A percentile compares a stretch with the other conserved stretches of the same genome.
Evolutionary conservation across 1,140 invertebrate species (phyloP).

Genomic region (Babylonia areolata): DNA sequence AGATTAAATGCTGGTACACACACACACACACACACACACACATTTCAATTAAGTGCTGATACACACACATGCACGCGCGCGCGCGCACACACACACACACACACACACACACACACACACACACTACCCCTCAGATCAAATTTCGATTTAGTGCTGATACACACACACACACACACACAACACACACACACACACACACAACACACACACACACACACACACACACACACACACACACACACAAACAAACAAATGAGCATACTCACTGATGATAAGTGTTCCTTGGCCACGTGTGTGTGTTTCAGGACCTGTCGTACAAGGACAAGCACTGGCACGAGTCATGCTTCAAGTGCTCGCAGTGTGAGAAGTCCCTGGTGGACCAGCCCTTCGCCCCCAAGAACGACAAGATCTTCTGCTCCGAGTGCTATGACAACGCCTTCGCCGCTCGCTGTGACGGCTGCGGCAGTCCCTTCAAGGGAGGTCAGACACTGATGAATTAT

Average conservation of each 20-base stretch:
- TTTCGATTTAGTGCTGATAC: too few relatives aligned
- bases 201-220: conserved; percentile 5
- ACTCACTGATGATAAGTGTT: not conserved
- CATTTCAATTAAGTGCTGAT: not conserved
- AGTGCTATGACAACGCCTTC: conserved; percentile 99
- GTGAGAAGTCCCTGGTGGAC: conserved; percentile 97
- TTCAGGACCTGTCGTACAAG: conserved; percentile 99
- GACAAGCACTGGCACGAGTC: conserved; percentile 97
- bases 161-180: not conserved
- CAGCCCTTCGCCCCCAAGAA: conserved; percentile 99
- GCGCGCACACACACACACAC: not conserved
- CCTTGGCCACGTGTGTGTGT: conserved; percentile 43
- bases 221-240: not conserved
- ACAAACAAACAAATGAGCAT: not conserved
- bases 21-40: conserved; percentile 11
- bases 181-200: not conserved
- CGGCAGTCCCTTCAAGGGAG: conserved; percentile 97
- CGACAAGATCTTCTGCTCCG: conserved; percentile 97
- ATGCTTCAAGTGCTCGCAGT: conserved; percentile 99
- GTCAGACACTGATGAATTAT: too few relatives aligned
- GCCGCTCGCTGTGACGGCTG: conserved; percentile 99
- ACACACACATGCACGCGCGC: not conserved
- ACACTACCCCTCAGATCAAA: too few relatives aligned
- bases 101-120: not conserved
- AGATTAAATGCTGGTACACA: too few relatives aligned